Evolutionary conservation across 2,797 vertebrate genomes (phyloP).

Genomic region (Poeciliopsis gracilis): DNA sequence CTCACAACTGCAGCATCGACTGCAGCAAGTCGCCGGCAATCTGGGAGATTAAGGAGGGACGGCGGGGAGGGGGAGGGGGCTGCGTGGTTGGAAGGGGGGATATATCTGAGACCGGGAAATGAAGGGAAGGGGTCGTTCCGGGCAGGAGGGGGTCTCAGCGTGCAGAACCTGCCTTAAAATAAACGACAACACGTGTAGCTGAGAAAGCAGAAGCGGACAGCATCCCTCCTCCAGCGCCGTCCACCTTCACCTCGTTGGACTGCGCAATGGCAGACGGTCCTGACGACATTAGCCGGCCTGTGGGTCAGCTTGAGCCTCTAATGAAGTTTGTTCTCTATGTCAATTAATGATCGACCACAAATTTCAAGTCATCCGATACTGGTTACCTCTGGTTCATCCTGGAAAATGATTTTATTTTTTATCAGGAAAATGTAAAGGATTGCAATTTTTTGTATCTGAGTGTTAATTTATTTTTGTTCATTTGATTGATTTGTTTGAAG

Average conservation of each 20-base stretch:
- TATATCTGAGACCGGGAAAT: conserved; percentile 38
- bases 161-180: conserved; percentile 20
- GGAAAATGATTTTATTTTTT: background rate
- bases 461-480: background rate
- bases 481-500: conserved; percentile 7
- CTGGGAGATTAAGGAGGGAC: conserved; percentile 72
- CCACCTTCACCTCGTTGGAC: conserved; percentile 57
- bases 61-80: conserved; percentile 4
- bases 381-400: background rate
- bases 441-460: rapidly evolving
- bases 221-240: conserved; percentile 45
- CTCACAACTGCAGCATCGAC: conserved; percentile 77
- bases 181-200: conserved; percentile 15
- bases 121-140: conserved; percentile 40
- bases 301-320: conserved; percentile 43
- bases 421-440: background rate
- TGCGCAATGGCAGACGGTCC: conserved; percentile 55
- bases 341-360: background rate
- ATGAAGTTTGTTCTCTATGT: background rate
- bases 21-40: conserved; percentile 78
- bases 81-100: background rate
- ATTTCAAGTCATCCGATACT: no score
- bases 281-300: conserved; percentile 20
- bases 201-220: conserved; percentile 24
- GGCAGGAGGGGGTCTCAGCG: conserved; percentile 26